These are phyloP conservation scores for Agelas oroides DNA, from an alignment of 37 sponge, comb jelly and placozoan species.

Conservation along the genomic window DNA sequence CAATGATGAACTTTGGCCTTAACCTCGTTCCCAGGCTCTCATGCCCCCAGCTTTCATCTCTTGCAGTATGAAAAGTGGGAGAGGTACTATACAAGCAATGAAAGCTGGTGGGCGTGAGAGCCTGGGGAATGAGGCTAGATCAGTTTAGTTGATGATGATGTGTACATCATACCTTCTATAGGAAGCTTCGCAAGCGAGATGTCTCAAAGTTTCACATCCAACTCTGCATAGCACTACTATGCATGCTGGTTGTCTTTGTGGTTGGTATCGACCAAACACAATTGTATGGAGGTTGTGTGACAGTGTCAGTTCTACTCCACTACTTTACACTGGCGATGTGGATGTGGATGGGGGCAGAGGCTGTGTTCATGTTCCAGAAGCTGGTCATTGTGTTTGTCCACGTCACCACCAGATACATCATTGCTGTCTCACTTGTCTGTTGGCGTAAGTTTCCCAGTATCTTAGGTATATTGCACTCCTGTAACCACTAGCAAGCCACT, in stretches of 20 bases:
- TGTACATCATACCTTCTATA: neutral
- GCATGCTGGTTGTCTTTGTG: constrained; percentile 47
- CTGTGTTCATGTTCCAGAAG: constrained; percentile 40
- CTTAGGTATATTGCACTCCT: too few species aligned
- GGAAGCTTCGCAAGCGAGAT: constrained; percentile 15
- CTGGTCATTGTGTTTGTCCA: constrained; percentile 35
- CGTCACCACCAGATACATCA: constrained; percentile 2
- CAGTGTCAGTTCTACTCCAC: constrained; percentile 37
- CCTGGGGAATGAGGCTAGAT: too few species aligned
- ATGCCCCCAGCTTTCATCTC: too few species aligned
- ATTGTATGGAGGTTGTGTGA: constrained; percentile 9
- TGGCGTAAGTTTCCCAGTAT: constrained; percentile 66
- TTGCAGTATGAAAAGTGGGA: too few species aligned
- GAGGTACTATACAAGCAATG: too few species aligned
- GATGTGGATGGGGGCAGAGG: constrained; percentile 53
- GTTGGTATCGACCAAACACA: constrained; percentile 50
- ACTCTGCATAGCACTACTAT: constrained; percentile 32
- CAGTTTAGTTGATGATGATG: too few species aligned
- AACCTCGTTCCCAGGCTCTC: too few species aligned
- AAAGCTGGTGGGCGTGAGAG: too few species aligned
- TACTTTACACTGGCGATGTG: constrained; percentile 39
- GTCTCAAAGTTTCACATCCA: constrained; percentile 40
- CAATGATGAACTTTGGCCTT: too few species aligned
- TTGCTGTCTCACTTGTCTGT: constrained; percentile 32
- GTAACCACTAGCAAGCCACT: too few species aligned